These are phyloP conservation scores for Melolontha melolontha DNA, from an alignment of 2,888 invertebrate species.

Conservation along the genomic window DNA sequence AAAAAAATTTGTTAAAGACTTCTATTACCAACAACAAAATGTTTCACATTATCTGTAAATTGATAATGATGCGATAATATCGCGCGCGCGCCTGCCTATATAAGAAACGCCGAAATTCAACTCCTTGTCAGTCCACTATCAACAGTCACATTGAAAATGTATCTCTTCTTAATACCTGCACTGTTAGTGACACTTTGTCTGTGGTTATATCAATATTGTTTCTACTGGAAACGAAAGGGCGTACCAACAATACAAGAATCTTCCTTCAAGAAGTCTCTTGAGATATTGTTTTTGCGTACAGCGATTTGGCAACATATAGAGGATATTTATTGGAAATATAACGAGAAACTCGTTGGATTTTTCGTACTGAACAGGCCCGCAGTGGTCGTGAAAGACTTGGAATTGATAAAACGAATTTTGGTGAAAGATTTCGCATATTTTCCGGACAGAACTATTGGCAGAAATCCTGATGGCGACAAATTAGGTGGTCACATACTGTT, in stretches of 20 bases:
- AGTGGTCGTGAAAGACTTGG: slow-evolving; percentile 65
- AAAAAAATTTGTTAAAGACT: no score
- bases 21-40: no score
- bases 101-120: no score
- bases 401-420: slow-evolving; percentile 65
- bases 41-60: no score
- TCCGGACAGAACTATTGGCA: slow-evolving; percentile 64
- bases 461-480: slow-evolving; percentile 62
- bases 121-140: no score
- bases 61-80: no score
- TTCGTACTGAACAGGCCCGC: slow-evolving; percentile 67
- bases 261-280: slow-evolving; percentile 63
- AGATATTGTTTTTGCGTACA: slow-evolving; percentile 55
- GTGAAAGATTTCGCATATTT: slow-evolving; percentile 68
- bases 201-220: slow-evolving; percentile 45
- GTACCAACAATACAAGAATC: slow-evolving; percentile 61
- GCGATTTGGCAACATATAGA: slow-evolving; percentile 56
- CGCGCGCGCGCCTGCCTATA: no score
- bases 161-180: not conserved
- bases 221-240: slow-evolving; percentile 64
- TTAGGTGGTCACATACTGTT: slow-evolving; percentile 64
- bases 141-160: slow-evolving; percentile 2
- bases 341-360: slow-evolving; percentile 64
- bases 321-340: slow-evolving; percentile 55
- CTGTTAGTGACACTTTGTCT: not conserved